Percentiles rank a stretch among this genome's conserved stretches.
Conservation (phyloP, 2,113 vertebrate genomes). For the Symphodus melops region DNA sequence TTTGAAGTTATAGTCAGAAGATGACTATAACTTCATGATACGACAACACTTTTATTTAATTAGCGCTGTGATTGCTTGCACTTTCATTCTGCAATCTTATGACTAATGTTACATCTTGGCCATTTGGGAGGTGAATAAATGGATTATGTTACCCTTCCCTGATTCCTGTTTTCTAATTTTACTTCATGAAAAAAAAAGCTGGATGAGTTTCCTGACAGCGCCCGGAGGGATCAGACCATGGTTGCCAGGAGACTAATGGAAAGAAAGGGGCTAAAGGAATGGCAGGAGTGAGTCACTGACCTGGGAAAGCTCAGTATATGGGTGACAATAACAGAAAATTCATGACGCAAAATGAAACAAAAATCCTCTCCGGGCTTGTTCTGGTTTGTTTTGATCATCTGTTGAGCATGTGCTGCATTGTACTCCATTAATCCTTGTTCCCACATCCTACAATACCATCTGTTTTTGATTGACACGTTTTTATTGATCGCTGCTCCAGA, state of each 20-base stretch:
- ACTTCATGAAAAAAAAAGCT: slow-evolving; percentile 39
- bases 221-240: slow-evolving; percentile 56
- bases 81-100: background rate
- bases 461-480: background rate
- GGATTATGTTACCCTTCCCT: slow-evolving; percentile 21
- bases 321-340: slow-evolving; percentile 15
- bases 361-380: background rate
- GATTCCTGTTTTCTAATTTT: slow-evolving; percentile 70
- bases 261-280: slow-evolving; percentile 60
- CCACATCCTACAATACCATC: background rate
- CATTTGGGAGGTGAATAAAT: slow-evolving; percentile 21
- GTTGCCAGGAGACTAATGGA: slow-evolving; percentile 75
- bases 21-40: too few species aligned
- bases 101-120: background rate
- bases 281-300: slow-evolving; percentile 63
- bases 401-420: background rate
- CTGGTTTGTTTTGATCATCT: slow-evolving; percentile 2
- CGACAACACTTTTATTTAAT: too few species aligned
- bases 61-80: too few species aligned
- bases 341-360: background rate
- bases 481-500: slow-evolving; percentile 8
- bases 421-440: background rate
- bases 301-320: background rate
- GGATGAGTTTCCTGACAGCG: slow-evolving; percentile 54
- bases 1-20: too few species aligned